A percentile compares a stretch with the other conserved stretches of the same genome.
Evolutionary conservation across 2,797 vertebrate genomes (phyloP).

Genomic region (Helicolenus hilgendorfi): DNA sequence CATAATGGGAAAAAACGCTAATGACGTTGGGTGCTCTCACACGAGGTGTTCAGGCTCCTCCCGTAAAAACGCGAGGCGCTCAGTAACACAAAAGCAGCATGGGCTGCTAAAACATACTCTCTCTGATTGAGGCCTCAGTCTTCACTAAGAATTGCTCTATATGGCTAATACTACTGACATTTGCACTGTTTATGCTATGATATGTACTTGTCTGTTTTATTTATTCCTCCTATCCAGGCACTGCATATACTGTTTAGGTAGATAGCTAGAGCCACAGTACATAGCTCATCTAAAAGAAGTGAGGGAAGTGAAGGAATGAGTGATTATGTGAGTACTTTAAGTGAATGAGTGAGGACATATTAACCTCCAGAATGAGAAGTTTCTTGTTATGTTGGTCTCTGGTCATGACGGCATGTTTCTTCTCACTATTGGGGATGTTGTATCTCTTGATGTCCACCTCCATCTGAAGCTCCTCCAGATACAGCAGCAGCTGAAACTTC

Average conservation of each 20-base stretch:
- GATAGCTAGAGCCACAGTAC: not conserved
- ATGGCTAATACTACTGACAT: not conserved
- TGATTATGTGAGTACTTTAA: not conserved
- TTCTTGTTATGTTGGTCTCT: constrained; percentile 59
- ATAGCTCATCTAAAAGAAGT: not conserved
- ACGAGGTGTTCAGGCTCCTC: no score
- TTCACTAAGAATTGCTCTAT: not conserved
- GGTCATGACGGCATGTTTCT: constrained; percentile 78
- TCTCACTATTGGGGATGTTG: constrained; percentile 86
- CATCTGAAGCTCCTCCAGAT: constrained; percentile 96
- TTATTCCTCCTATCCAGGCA: not conserved
- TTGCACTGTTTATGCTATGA: not conserved
- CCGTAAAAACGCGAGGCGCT: no score
- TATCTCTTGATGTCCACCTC: constrained; percentile 93
- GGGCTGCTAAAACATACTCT: no score
- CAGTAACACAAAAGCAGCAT: no score
- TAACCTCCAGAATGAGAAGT: constrained; percentile 92
- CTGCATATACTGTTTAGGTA: not conserved
- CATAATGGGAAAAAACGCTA: no score
- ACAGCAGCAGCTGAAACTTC: constrained; percentile 92
- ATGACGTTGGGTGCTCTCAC: rapidly evolving
- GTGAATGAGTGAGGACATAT: not conserved
- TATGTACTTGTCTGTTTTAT: not conserved
- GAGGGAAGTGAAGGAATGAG: not conserved
- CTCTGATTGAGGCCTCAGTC: not conserved